Base-by-base conservation (phyloP, 2,797 vertebrate genomes). In the Naso thynnoides region DNA sequence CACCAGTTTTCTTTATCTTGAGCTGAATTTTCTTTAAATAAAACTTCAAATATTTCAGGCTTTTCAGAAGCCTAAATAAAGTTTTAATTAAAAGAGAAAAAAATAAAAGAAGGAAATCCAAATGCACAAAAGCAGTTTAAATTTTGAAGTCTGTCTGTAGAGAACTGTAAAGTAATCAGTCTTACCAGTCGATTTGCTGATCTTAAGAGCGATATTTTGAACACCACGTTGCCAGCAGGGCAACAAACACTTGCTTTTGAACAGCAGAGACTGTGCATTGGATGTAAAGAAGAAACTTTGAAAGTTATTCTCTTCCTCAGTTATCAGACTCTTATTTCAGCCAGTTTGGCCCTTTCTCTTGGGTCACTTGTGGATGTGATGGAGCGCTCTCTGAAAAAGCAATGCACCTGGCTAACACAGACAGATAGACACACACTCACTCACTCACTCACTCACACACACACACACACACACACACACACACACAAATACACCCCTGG, bases 241-340 rank as follows among this genome's bases (percentile, higher is more conserved):
- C 38, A 70, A 54, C 19, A 52, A 36, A 72, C 19, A 56, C 6
- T 6, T 10, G 19, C 33, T 7, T 41, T 60, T 69, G 48, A 24
- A 33, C 31, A 61, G 27, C 49, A 64, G 13, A 56, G 2, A 41
- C 19, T 55, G 6, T 45, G 36, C 19, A 18, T 29, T 31, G 14
- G 11, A 70, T 64, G 33, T 29, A 27, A 48, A 71, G 70, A 62
- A 50, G 8, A 76, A 47, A 75, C 10, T n/a, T 57, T 31, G 13
- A 10, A 33, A 38, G n/a, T 8, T 44, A 19, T 39, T 68, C 26
- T 45, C 23, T 61, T 39, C 18, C 24, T 69, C 48, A 4, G 49
- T 36, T 64, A 53, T 76, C 52, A 57, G 11, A 44, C 48, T 52
- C 29, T 75, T 63, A 75, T 76, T 85, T 79, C 73, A 75, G 69